A percentile compares a stretch with the other conserved stretches of the same genome.
These are phyloP conservation scores for Rugalucina vietnamica DNA, from an alignment of 2,888 invertebrate genomes.

Conservation along the genomic window DNA sequence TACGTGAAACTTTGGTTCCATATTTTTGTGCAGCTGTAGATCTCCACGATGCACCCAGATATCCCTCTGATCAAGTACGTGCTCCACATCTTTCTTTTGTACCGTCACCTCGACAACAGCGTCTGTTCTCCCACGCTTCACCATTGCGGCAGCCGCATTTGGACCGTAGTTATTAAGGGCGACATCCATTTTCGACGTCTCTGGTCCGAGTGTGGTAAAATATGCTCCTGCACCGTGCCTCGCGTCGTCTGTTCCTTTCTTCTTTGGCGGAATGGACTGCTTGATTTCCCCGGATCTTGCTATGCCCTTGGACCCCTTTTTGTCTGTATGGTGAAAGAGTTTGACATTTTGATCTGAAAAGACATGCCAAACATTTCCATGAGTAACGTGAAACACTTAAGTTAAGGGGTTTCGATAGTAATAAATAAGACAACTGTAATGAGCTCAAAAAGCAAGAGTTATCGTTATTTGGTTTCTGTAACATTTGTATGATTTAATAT, in stretches of 20 bases:
- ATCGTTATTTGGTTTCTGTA: too few relatives aligned
- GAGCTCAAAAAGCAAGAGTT: too few relatives aligned
- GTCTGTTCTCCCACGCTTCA: neutral
- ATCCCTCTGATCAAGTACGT: neutral
- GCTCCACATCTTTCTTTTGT: neutral
- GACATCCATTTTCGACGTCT: neutral
- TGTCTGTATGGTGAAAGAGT: neutral
- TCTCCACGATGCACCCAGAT: neutral
- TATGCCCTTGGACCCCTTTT: neutral
- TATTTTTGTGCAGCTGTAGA: neutral
- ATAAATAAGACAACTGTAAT: too few relatives aligned
- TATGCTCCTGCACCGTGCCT: neutral
- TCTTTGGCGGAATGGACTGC: neutral
- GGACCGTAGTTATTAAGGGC: neutral
- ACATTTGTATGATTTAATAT: too few relatives aligned
- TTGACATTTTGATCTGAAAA: too few relatives aligned
- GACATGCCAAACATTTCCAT: too few relatives aligned
- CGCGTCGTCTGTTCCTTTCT: neutral
- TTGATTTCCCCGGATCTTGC: neutral
- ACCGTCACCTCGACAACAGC: neutral
- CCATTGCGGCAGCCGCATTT: constrained; percentile 1
- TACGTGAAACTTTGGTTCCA: neutral
- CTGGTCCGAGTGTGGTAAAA: neutral
- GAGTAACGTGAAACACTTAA: too few relatives aligned
- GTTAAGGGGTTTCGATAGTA: too few relatives aligned